Evolutionary conservation across 2,113 vertebrate genomes (phyloP).

Genomic region (Petromus typicus): DNA sequence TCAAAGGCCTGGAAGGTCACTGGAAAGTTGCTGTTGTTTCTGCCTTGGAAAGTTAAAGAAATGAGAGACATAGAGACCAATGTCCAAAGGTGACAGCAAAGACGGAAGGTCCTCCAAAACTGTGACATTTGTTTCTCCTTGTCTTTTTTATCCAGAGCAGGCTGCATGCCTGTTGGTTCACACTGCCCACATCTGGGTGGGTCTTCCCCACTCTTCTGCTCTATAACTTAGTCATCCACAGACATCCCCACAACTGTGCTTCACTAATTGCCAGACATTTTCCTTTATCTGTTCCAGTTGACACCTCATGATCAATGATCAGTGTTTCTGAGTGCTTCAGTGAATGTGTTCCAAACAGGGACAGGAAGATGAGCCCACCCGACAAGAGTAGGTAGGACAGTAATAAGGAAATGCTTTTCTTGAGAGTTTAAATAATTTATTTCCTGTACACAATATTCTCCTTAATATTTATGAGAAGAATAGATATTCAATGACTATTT

Average conservation of each 20-base stretch:
- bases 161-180: not conserved
- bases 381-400: not conserved
- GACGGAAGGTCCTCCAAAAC: not conserved
- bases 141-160: not conserved
- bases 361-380: rapidly evolving
- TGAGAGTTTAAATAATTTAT: not conserved
- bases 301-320: not conserved
- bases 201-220: not conserved
- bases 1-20: not conserved
- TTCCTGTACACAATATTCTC: not conserved
- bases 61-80: not conserved
- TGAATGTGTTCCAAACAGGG: not conserved
- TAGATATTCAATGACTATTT: not conserved
- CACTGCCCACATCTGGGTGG: not conserved
- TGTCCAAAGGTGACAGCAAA: not conserved
- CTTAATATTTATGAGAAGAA: not conserved
- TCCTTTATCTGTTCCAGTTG: not conserved
- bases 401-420: not conserved
- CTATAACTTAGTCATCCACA: not conserved
- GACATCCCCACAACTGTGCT: not conserved
- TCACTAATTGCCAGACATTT: not conserved
- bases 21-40: not conserved
- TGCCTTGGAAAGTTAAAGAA: not conserved
- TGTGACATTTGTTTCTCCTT: not conserved
- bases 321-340: not conserved